Evolutionary conservation across 2,888 invertebrate genomes (phyloP).

Genomic region (Amiota minor): DNA sequence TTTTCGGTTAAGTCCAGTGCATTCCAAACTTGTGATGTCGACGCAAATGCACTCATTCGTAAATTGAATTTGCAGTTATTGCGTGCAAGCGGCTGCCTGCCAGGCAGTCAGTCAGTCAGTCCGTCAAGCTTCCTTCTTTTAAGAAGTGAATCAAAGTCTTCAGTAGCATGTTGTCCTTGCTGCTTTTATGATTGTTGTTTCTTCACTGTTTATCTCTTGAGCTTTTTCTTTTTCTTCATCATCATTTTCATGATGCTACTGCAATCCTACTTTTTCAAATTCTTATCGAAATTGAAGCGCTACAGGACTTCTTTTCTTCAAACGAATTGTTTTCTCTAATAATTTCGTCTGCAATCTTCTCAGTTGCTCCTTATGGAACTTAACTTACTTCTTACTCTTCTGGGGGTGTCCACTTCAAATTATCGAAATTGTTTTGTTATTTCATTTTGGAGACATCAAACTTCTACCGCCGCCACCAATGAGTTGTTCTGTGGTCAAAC

Average conservation of each 20-base stretch:
- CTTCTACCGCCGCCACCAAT: background rate
- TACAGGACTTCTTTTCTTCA: conserved; percentile 43
- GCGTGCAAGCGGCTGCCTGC: background rate
- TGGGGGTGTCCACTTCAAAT: conserved; percentile 67
- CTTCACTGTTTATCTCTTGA: background rate
- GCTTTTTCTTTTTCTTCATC: background rate
- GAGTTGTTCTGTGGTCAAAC: background rate
- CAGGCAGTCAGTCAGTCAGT: background rate
- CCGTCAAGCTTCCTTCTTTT: background rate
- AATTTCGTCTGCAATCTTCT: conserved; percentile 32
- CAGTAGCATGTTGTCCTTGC: background rate
- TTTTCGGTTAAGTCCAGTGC: conserved; percentile 15
- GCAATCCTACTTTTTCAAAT: conserved; percentile 50
- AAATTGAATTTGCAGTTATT: conserved; percentile 63
- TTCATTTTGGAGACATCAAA: conserved; percentile 43
- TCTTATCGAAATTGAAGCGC: conserved; percentile 53
- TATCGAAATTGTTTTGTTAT: conserved; percentile 66
- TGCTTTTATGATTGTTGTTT: conserved; percentile 9
- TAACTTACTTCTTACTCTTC: conserved; percentile 39
- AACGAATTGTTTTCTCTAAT: conserved; percentile 46
- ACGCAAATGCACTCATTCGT: conserved; percentile 47
- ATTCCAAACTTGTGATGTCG: background rate
- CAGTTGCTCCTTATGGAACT: conserved; percentile 28
- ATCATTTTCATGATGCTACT: conserved; percentile 44
- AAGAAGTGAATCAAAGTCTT: background rate